Evolutionary conservation across 2,888 invertebrate species (phyloP).

Genomic region (Byasa hedistus): DNA sequence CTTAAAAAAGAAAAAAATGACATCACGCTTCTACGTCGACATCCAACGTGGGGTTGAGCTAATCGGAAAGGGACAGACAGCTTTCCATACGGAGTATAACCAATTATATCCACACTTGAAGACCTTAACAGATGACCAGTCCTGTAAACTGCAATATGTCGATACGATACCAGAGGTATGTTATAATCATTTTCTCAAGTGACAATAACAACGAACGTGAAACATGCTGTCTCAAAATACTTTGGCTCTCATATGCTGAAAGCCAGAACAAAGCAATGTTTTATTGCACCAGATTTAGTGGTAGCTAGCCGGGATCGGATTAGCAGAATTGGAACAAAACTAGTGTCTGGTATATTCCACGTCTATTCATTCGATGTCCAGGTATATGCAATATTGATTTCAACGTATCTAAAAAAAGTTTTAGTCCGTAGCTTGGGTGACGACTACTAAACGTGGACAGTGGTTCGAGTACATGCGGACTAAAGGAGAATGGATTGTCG

Average conservation of each 20-base stretch:
- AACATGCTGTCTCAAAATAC: too few species aligned
- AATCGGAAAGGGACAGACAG: slow-evolving; percentile 53
- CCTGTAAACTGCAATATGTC: slow-evolving; percentile 62
- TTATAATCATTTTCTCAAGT: too few species aligned
- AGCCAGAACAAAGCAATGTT: too few species aligned
- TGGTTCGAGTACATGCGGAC: slow-evolving; percentile 50
- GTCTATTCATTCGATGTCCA: too few species aligned
- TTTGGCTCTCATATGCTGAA: too few species aligned
- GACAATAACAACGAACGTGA: too few species aligned
- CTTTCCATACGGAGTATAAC: slow-evolving; percentile 66
- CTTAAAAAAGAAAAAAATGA: slow-evolving; percentile 61
- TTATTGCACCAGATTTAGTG: too few species aligned
- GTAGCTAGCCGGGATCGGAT: too few species aligned
- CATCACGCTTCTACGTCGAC: slow-evolving; percentile 55
- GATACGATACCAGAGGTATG: slow-evolving; percentile 66
- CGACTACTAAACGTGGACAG: slow-evolving; percentile 51
- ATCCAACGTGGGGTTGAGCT: slow-evolving; percentile 52
- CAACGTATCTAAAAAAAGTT: not conserved
- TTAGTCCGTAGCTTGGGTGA: slow-evolving; percentile 53
- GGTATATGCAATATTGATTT: too few species aligned
- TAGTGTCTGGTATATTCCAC: too few species aligned
- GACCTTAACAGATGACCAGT: slow-evolving; percentile 55
- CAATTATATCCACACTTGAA: slow-evolving; percentile 59
- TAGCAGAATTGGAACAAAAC: too few species aligned
- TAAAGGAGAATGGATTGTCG: slow-evolving; percentile 55